Evolutionary conservation across 1,140 invertebrate genomes (phyloP).

Genomic region (Bombyx mandarina): DNA sequence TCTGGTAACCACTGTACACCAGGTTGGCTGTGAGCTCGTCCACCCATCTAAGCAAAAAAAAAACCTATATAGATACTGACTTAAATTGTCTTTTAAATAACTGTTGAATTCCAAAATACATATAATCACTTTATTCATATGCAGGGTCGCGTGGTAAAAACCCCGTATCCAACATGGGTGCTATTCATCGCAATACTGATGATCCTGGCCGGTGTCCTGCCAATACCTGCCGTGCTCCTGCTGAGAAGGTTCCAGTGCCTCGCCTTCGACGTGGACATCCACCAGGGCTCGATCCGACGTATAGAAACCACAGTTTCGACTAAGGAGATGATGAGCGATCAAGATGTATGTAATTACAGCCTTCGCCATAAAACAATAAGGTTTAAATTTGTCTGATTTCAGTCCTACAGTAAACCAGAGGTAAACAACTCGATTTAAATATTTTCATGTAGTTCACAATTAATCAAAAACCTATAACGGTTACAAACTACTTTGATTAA

Average conservation of each 20-base stretch:
- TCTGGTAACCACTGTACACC: too few species aligned
- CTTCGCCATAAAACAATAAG: too few species aligned
- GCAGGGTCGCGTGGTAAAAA: constrained; percentile 79
- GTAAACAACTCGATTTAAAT: too few species aligned
- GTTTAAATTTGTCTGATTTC: too few species aligned
- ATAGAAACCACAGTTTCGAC: constrained; percentile 92
- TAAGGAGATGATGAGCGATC: constrained; percentile 92
- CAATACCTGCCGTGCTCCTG: constrained; percentile 87
- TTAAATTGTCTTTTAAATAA: background rate
- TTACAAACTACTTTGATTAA: too few species aligned
- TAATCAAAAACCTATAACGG: too few species aligned
- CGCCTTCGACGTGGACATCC: constrained; percentile 87
- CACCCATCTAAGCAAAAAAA: too few species aligned
- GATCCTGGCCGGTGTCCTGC: constrained; percentile 84
- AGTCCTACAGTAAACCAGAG: too few species aligned
- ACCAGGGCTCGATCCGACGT: constrained; percentile 88
- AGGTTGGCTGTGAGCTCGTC: too few species aligned
- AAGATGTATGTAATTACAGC: constrained; percentile 80
- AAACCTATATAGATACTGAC: background rate
- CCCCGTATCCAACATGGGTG: constrained; percentile 88
- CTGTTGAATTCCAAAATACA: background rate
- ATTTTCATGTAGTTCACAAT: background rate
- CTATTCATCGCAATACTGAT: constrained; percentile 83
- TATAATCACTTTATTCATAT: constrained; percentile 16
- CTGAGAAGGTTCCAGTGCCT: constrained; percentile 87